Evolutionary conservation across 2,888 invertebrate genomes (phyloP), one percentile per base, ranked within the genome.

Genomic region (Athrips mouffetella): DNA sequence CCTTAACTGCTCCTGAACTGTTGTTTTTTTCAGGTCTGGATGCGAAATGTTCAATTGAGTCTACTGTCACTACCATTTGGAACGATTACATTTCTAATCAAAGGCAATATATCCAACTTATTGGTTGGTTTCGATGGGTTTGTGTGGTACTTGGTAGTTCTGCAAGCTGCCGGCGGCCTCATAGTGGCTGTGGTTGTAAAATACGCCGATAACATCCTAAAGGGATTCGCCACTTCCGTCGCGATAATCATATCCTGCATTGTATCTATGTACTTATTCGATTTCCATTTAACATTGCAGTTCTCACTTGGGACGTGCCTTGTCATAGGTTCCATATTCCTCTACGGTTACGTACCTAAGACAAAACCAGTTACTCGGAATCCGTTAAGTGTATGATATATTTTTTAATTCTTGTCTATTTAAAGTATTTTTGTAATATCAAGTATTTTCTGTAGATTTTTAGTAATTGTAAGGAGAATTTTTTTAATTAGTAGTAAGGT

Each of bases 191-290:
- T 99, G 58, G 99, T 99, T 2, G 98, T 99, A 21, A 99, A 99
- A 89, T 99, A 99, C 79, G 99, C 99, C 0, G 99, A 99, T 80
- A 99, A 99, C 82, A 99, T 99, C 70, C 89, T 99, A 4, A 99
- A 96, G 86, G 99, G 99, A 16, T 99, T 99, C 73, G 98, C 99
- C 33, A 99, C 99, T 0, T 99, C 99, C 0, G 91, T 98, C 47
- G 98, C 99, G 4, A 99, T 99, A 59, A 92, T 99, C 37, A 93
- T 99, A 58, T 97, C 98, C 0, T 98, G 98, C 71, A 84, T 99
- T 45, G 96, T 94, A 1, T 98, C 98, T 0, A 94, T 98, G 55
- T 96, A 96, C 75, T 87, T 99, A 58, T 99, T 99, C 71, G 90
- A 94, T 63, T 98, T 98, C 73, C 89, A 93, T 53, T 89, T 99